A percentile compares a stretch with the other conserved stretches of the same genome.
These are phyloP conservation scores for Eudyptes chrysolophus DNA, from an alignment of 2,113 vertebrate species.

Conservation along the genomic window DNA sequence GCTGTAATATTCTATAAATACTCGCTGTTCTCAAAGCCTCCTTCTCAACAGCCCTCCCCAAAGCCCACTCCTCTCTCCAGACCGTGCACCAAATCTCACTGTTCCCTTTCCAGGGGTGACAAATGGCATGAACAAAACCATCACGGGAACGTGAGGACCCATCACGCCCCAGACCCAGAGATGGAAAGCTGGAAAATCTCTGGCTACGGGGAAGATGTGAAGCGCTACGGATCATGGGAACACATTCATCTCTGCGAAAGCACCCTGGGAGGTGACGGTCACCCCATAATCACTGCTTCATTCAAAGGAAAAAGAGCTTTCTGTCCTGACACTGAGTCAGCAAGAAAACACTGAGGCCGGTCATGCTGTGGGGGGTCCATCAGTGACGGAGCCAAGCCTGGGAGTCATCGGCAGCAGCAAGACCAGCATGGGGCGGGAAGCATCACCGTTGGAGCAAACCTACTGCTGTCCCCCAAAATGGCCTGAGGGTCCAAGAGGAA, in stretches of 20 bases:
- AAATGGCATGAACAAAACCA: neutral
- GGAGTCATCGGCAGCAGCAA: neutral
- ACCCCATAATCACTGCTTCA: neutral
- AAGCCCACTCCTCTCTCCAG: neutral
- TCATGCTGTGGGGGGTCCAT: neutral
- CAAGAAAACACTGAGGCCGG: neutral
- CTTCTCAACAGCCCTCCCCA: neutral
- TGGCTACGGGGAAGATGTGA: rapidly evolving
- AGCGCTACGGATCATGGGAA: rapidly evolving
- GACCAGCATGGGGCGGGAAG: neutral
- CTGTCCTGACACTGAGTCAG: neutral
- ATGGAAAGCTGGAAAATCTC: neutral
- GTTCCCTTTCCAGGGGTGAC: neutral
- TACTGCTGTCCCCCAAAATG: neutral
- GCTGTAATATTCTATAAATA: neutral
- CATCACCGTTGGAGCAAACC: neutral
- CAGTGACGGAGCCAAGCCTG: neutral
- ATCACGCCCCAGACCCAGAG: neutral
- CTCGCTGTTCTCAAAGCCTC: neutral
- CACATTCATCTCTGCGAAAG: neutral
- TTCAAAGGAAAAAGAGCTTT: neutral
- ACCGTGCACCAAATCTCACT: neutral
- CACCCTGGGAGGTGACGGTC: neutral
- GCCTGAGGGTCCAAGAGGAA: neutral
- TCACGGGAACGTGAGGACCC: rapidly evolving